These are phyloP conservation scores for Peromyscus leucopus DNA, from an alignment of 2,113 vertebrate genomes.

Conservation along the genomic window DNA sequence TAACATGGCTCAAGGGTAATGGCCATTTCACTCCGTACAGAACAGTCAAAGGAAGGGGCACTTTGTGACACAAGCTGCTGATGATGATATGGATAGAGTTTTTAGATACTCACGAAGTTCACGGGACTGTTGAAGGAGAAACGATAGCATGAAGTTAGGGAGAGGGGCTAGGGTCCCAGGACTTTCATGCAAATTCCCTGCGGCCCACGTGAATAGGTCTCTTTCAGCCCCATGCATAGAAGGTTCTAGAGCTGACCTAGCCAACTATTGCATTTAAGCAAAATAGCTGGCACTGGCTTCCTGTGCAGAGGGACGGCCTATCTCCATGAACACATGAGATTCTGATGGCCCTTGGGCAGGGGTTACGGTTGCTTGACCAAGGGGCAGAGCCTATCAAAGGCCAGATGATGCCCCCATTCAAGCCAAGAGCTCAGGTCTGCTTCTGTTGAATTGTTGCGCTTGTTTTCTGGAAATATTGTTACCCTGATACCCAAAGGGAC, in stretches of 20 bases:
- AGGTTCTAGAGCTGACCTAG: background rate
- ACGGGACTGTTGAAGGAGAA: background rate
- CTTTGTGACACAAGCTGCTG: background rate
- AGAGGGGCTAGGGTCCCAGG: background rate
- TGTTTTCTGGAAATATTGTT: background rate
- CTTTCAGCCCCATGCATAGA: background rate
- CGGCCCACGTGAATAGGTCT: background rate
- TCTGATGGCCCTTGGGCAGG: background rate
- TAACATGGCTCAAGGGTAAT: background rate
- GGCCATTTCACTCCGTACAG: background rate
- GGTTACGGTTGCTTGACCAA: background rate
- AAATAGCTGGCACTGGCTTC: background rate
- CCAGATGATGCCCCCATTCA: background rate
- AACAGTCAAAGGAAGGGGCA: too few relatives aligned
- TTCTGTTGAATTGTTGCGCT: background rate
- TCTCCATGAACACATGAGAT: background rate
- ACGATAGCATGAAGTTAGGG: background rate
- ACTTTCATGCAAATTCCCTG: background rate
- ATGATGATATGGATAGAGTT: background rate
- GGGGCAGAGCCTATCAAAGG: background rate
- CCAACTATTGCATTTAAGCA: background rate
- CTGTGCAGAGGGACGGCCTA: background rate
- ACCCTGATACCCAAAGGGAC: background rate
- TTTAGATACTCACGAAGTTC: background rate
- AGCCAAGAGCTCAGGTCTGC: background rate